These are phyloP conservation scores for Chloroceryle amazona DNA, from an alignment of 2,797 vertebrate species.

Conservation along the genomic window DNA sequence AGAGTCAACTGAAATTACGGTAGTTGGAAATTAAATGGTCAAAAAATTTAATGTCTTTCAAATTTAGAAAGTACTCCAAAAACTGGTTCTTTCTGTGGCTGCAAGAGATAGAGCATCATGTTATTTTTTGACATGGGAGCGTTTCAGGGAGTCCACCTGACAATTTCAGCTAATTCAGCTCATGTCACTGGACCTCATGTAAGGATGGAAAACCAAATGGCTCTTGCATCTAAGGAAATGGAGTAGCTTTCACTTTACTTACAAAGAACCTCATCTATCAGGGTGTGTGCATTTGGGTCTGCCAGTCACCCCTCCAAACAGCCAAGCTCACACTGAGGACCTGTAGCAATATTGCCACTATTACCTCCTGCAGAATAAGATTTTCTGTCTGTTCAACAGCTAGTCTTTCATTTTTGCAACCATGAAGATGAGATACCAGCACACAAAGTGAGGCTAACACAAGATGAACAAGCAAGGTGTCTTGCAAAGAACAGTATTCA, in stretches of 20 bases:
- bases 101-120: not conserved
- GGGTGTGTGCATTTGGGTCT: not conserved
- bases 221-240: not conserved
- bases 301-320: not conserved
- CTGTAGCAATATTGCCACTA: not conserved
- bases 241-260: not conserved
- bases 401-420: not conserved
- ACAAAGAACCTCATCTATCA: not conserved
- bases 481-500: not conserved
- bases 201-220: not conserved
- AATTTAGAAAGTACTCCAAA: not conserved
- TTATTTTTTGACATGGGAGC: not conserved
- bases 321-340: not conserved
- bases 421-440: not conserved
- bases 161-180: not conserved
- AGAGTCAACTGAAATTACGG: not conserved
- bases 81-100: not conserved
- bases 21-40: not conserved
- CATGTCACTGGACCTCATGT: not conserved
- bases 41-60: not conserved
- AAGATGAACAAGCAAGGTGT: not conserved
- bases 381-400: not conserved
- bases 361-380: not conserved
- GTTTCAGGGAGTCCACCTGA: not conserved
- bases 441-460: not conserved